Percentiles rank a stretch among this genome's conserved stretches.
Conservation (phyloP, 2,888 invertebrate genomes). For the Diabrotica balteata region DNA sequence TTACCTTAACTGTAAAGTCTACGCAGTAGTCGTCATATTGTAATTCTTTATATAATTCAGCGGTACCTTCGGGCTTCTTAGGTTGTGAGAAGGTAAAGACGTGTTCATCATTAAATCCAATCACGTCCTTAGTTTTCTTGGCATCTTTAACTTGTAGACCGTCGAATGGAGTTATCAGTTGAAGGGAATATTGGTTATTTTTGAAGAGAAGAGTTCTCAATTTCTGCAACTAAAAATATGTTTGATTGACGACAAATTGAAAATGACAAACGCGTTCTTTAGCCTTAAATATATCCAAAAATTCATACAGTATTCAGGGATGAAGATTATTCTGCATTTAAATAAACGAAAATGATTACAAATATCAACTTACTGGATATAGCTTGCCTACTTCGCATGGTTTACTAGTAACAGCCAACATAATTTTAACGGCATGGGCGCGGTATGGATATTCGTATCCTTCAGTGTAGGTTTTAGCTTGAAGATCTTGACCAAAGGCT, state of each 20-base stretch:
- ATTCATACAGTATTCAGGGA: too few species aligned
- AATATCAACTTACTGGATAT: conserved; percentile 62
- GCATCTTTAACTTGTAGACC: conserved; percentile 64
- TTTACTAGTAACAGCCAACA: conserved; percentile 71
- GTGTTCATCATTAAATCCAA: conserved; percentile 68
- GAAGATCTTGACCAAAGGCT: conserved; percentile 47
- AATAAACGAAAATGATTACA: conserved; percentile 14
- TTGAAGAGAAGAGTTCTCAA: conserved; percentile 57
- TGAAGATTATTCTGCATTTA: background rate
- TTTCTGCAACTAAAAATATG: conserved; percentile 49
- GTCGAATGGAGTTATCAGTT: conserved; percentile 68
- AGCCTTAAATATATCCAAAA: too few species aligned
- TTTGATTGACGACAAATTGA: background rate
- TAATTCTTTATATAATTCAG: conserved; percentile 66
- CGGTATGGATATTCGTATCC: conserved; percentile 77
- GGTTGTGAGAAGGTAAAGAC: conserved; percentile 71
- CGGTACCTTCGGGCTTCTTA: conserved; percentile 65
- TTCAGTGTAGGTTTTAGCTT: conserved; percentile 67
- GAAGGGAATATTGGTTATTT: conserved; percentile 67
- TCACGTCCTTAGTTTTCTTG: conserved; percentile 66
- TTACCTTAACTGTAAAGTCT: conserved; percentile 70
- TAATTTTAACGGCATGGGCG: conserved; percentile 76
- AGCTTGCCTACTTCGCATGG: conserved; percentile 66
- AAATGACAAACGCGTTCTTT: too few species aligned
- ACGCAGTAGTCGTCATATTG: conserved; percentile 70